A percentile compares a stretch with the other conserved stretches of the same genome.
phyloP scores from a whole-genome alignment of 2,888 invertebrate species.

The Caenorhabditis angaria region DNA sequence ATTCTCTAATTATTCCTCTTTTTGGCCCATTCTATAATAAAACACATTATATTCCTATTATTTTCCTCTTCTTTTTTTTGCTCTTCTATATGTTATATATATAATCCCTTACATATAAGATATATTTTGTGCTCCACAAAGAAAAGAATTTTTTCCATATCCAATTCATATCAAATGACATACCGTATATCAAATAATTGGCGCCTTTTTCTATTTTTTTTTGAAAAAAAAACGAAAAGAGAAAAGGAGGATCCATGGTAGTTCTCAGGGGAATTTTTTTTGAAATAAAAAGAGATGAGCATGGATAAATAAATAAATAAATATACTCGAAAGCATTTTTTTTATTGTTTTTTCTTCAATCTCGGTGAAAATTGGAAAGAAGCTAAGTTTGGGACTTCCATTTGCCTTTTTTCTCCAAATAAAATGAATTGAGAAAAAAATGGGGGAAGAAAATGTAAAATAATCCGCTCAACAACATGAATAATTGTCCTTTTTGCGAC shows the following conservation, averaged over 20 bases:
- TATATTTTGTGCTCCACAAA: not conserved
- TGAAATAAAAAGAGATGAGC: not conserved
- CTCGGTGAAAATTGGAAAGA: not conserved
- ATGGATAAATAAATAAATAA: constrained; percentile 2
- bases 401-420: not conserved
- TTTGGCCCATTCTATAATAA: not conserved
- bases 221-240: no score
- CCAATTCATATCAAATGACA: constrained; percentile 4
- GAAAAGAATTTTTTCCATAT: not conserved
- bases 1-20: not conserved
- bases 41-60: not conserved
- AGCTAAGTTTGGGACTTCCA: not conserved
- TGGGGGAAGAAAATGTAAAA: no score
- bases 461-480: not conserved
- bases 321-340: constrained; percentile 4
- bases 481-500: not conserved
- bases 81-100: not conserved
- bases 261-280: not conserved
- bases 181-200: constrained; percentile 4
- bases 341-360: not conserved
- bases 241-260: not conserved
- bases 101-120: no score
- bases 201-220: not conserved
- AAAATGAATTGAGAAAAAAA: no score
- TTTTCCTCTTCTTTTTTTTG: not conserved